These are phyloP conservation scores for Oscheius onirici DNA, from an alignment of 2,888 invertebrate genomes.

Conservation along the genomic window DNA sequence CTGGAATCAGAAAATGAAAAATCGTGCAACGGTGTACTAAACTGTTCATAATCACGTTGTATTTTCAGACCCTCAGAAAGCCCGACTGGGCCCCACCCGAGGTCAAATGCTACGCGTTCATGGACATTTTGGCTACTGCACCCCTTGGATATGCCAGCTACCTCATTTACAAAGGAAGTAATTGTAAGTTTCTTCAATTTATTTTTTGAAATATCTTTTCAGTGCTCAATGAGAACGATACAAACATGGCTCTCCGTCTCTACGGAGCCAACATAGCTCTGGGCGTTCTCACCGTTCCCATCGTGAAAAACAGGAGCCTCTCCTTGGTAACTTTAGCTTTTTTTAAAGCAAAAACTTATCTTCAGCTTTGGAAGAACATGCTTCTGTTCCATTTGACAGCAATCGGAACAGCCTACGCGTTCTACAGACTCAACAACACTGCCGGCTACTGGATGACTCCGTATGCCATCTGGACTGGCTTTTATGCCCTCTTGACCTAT, in stretches of 20 bases:
- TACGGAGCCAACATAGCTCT: slow-evolving; percentile 58
- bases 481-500: slow-evolving; percentile 57
- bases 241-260: slow-evolving; percentile 58
- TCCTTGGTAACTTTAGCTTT: no score
- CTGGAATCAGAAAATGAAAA: no score
- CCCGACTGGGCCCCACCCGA: slow-evolving; percentile 60
- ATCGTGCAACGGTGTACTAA: no score
- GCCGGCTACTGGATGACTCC: slow-evolving; percentile 58
- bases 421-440: slow-evolving; percentile 62
- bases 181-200: slow-evolving; percentile 41
- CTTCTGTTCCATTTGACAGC: slow-evolving; percentile 53
- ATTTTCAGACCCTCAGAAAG: slow-evolving; percentile 46
- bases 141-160: slow-evolving; percentile 69
- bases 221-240: slow-evolving; percentile 67
- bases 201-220: no score
- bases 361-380: slow-evolving; percentile 58
- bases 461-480: slow-evolving; percentile 60
- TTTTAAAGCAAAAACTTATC: no score
- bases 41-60: not conserved
- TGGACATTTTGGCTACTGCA: slow-evolving; percentile 55
- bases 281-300: slow-evolving; percentile 51
- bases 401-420: slow-evolving; percentile 53
- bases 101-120: slow-evolving; percentile 52
- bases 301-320: slow-evolving; percentile 57
- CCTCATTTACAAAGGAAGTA: slow-evolving; percentile 66